These are phyloP conservation scores for Danaus melanippus DNA, from an alignment of 1,140 invertebrate species.

Conservation along the genomic window DNA sequence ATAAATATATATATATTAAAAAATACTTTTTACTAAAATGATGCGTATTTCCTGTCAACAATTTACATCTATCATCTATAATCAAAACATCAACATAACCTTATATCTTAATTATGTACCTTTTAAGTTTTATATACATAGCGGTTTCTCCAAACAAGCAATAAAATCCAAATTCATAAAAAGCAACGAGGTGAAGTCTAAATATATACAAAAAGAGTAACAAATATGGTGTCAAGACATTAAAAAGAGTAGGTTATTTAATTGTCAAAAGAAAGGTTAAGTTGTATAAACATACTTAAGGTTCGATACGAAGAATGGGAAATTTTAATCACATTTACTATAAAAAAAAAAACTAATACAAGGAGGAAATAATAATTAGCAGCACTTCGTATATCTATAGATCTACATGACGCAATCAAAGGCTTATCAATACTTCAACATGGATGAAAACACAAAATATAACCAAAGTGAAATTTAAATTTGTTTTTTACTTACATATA, in stretches of 20 bases:
- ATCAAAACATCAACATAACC: slow-evolving; percentile 72
- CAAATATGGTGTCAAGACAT: slow-evolving; percentile 64
- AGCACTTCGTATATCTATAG: slow-evolving; percentile 41
- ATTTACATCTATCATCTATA: slow-evolving; percentile 36
- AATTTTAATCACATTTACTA: background rate
- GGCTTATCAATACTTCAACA: slow-evolving; percentile 57
- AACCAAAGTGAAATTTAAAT: slow-evolving; percentile 31
- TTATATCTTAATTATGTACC: slow-evolving; percentile 22
- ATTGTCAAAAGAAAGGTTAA: slow-evolving; percentile 60
- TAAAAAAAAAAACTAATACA: background rate
- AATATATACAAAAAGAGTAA: slow-evolving; percentile 39
- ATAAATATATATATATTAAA: background rate
- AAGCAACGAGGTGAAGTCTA: slow-evolving; percentile 5
- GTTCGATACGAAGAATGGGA: no score
- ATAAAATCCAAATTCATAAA: background rate
- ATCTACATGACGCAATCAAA: slow-evolving; percentile 69
- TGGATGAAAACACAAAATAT: slow-evolving; percentile 56
- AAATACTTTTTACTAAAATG: slow-evolving; percentile 1
- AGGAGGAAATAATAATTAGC: slow-evolving; percentile 13
- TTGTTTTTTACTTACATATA: slow-evolving; percentile 14
- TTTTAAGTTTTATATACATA: slow-evolving; percentile 2
- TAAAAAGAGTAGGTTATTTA: slow-evolving; percentile 54
- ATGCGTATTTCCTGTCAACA: slow-evolving; percentile 27
- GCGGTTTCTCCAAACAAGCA: background rate
- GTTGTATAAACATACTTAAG: slow-evolving; percentile 13